Evolutionary conservation across 2,113 vertebrate species (phyloP), one percentile per base, ranked within the genome.

Genomic region (Otocyon megalotis): DNA sequence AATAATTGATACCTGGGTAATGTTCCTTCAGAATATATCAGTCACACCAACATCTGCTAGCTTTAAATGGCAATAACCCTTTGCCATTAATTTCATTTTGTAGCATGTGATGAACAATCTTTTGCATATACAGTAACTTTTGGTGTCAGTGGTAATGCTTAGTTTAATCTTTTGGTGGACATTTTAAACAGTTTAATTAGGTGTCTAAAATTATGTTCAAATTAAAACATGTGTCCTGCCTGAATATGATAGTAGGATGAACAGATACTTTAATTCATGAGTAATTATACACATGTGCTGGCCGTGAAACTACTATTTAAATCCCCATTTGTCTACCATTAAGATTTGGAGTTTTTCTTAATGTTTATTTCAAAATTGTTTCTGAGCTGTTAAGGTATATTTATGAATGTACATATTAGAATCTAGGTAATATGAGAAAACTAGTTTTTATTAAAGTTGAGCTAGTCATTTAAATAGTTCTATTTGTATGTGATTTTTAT

Each of bases 321-420:
- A 71, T 72, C 69, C 69, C 67, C 43, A 83, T 67, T 94, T 85
- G 56, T 84, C n/a, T 97, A 28, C 9, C 62, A 16, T 63, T 74
- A 79, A 93, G 28, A n/a, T 65, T 79, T 80, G 8, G 22, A 37
- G 32, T 28, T 53, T 74, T 35, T 81, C 60, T 58, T 3, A 80
- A 72, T 88, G 8, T 56, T 63, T 88, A 58, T 84, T 93, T 96
- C 3, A 35, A 53, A 81, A 89, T 94, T 63, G 60, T 85, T 82
- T 93, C 35, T 90, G 53, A 93, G 58, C 15, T 93, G 7, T 76
- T 94, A 91, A 90, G 86, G 93, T 90, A 35, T 93, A 62, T 88
- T 72, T 95, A 56, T 54, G 80, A 89, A 37, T 74, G 8, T 97
- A 76, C 20, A 48, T 89, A 28, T 72, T 77, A 96, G 28, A 82